Evolutionary conservation across 2,888 invertebrate genomes (phyloP).

Genomic region (Dendrolimus houi): DNA sequence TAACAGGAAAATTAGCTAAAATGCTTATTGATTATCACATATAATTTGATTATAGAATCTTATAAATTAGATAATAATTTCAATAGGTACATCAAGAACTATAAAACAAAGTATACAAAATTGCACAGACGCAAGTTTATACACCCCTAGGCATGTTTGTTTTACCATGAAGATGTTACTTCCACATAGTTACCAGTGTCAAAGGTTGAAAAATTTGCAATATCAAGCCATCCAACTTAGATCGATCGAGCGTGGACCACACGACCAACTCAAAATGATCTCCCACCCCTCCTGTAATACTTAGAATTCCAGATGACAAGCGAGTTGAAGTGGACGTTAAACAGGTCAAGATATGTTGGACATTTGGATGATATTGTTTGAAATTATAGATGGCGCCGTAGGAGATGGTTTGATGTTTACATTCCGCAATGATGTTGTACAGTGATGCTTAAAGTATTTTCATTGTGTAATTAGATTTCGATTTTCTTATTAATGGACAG

Average conservation of each 20-base stretch:
- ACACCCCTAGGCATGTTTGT: conserved; percentile 54
- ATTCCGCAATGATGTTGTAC: conserved; percentile 58
- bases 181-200: conserved; percentile 69
- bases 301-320: conserved; percentile 1
- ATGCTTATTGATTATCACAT: too few relatives aligned
- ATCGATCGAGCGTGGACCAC: conserved; percentile 65
- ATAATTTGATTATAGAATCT: too few relatives aligned
- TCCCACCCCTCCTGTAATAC: conserved; percentile 9
- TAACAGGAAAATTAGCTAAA: too few relatives aligned
- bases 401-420: conserved; percentile 70
- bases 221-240: conserved; percentile 61
- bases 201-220: conserved; percentile 77
- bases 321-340: conserved; percentile 9
- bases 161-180: conserved; percentile 71
- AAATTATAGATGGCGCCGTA: conserved; percentile 74
- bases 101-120: neutral
- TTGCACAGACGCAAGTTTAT: conserved; percentile 23
- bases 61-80: too few relatives aligned
- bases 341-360: conserved; percentile 37
- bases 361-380: conserved; percentile 59
- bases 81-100: neutral
- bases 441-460: neutral
- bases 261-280: conserved; percentile 30
- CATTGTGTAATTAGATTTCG: neutral
- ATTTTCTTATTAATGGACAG: neutral